Base-by-base conservation (phyloP, 1,140 invertebrate genomes). In the Drosophila rufa region DNA sequence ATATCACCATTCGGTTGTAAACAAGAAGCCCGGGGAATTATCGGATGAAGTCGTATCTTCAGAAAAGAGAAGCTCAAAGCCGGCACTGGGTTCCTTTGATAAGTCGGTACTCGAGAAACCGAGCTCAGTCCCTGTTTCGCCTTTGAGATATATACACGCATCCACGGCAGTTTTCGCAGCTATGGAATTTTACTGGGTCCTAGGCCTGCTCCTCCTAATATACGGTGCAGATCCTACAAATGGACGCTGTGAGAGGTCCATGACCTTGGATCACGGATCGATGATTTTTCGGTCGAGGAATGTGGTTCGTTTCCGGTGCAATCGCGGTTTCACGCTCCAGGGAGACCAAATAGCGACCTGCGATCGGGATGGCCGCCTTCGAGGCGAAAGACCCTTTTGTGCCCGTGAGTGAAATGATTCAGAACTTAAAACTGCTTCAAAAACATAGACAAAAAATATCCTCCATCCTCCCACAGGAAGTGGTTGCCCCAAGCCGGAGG, bases 371-470 rank as follows among this genome's bases (percentile, higher is more conserved):
- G 82, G 86, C 2, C 67, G 65, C 0, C 0, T 82, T 7, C 51
- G 3, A 0, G 86, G 82, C 8, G 65, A 76, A 8, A 47, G 53
- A 1, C 85, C 86, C 7, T 53, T 82, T 8, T 90, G 85, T 80
- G 85, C 81, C 38, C 79, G 85, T 89, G 36, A 90, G 85, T 90
- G 33, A 4, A 6, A 30, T 30, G 27, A 30, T 6, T 30, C 27
- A 30, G 27, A 7, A 30, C 27, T 30, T 25, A 3, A 25, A 25
- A 25, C 3, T 25, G 22, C 22, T 25, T 25, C 22, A 25, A 25
- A 25, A 25, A 25, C 22, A 25, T 3, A 2, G 22, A 30, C 5
- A 38, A 22, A 19, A 15, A 17, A 19, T 30, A 38, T 27, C 1
- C 15, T 25, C 1, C 1, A 12, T 14, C 15, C 15, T 36, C 1